A percentile compares a stretch with the other conserved stretches of the same genome.
These are phyloP conservation scores for Branchipolynoe longqiensis DNA, from an alignment of 2,888 invertebrate species.

Conservation along the genomic window DNA sequence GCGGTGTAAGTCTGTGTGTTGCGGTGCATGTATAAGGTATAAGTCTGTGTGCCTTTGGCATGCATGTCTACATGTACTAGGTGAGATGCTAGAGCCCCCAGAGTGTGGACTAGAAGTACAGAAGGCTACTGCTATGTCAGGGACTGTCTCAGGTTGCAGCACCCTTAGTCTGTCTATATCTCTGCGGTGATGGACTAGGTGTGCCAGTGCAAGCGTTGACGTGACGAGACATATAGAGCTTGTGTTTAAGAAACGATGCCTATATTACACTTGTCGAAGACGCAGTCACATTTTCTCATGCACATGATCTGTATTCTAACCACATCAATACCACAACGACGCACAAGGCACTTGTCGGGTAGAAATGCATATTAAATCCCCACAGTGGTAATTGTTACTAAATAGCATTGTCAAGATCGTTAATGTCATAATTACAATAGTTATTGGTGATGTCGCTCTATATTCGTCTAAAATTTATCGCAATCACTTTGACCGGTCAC, in stretches of 20 bases:
- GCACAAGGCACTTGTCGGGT: conserved; percentile 55
- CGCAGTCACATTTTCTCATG: too few species aligned
- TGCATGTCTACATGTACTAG: neutral
- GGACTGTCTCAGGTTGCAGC: neutral
- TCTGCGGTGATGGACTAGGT: conserved; percentile 20
- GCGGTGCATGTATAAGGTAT: too few species aligned
- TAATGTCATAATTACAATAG: neutral
- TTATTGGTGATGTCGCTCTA: neutral
- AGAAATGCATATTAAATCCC: conserved; percentile 47
- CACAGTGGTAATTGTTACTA: neutral
- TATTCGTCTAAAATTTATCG: neutral
- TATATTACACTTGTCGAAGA: too few species aligned
- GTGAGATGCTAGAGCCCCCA: neutral
- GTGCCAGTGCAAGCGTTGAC: conserved; percentile 45
- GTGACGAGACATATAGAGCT: conserved; percentile 7
- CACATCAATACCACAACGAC: conserved; percentile 49
- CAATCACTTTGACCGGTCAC: too few species aligned
- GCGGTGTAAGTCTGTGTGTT: too few species aligned
- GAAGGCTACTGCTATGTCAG: neutral
- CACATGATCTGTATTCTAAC: too few species aligned
- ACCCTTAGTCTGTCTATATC: neutral
- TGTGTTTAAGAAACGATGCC: too few species aligned
- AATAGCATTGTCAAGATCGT: neutral
- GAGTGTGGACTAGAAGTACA: conserved; percentile 23
- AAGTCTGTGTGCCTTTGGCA: too few species aligned